Evolutionary conservation across 2,113 vertebrate genomes (phyloP).

Genomic region (Strix aluco): DNA sequence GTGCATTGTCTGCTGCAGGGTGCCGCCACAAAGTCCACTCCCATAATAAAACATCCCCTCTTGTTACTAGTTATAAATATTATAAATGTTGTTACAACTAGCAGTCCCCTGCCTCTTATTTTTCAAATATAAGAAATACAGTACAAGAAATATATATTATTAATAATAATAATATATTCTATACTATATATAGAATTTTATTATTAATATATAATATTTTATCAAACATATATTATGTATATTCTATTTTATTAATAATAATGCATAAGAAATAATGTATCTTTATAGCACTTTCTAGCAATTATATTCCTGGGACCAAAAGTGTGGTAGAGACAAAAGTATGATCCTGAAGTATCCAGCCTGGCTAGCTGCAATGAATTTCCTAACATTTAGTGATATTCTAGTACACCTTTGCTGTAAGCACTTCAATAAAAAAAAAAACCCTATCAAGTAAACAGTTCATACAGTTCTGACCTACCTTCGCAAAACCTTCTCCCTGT

Average conservation of each 20-base stretch:
- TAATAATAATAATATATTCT: too few relatives aligned
- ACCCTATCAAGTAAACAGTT: neutral
- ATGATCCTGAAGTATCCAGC: neutral
- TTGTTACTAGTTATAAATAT: neutral
- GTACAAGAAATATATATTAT: neutral
- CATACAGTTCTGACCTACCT: neutral
- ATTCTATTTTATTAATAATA: too few relatives aligned
- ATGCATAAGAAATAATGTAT: neutral
- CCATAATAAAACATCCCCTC: neutral
- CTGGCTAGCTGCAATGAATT: neutral
- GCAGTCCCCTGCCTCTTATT: neutral
- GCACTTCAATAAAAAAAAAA: neutral
- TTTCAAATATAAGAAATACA: neutral
- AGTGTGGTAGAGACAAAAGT: neutral
- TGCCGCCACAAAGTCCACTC: neutral
- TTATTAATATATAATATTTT: too few relatives aligned
- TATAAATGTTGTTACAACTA: neutral
- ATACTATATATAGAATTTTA: too few relatives aligned
- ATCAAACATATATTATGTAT: too few relatives aligned
- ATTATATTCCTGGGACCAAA: neutral
- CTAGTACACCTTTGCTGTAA: neutral
- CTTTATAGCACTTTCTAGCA: neutral
- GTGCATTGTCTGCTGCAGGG: neutral
- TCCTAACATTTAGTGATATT: neutral
- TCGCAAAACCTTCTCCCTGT: neutral